Evolutionary conservation across 2,888 invertebrate genomes (phyloP).

Genomic region (Lissonota sp.): DNA sequence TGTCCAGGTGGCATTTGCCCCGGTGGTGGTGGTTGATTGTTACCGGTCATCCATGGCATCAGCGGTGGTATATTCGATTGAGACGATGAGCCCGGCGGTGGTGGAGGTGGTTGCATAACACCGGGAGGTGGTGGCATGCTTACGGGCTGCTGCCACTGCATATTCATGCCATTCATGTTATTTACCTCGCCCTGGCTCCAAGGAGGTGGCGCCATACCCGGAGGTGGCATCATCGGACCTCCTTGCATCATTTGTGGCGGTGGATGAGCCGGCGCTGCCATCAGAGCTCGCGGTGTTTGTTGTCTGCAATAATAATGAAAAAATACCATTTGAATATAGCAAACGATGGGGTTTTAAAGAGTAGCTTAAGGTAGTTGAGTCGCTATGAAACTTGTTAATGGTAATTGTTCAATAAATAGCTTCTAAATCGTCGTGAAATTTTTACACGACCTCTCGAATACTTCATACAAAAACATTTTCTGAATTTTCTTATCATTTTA

Average conservation of each 20-base stretch:
- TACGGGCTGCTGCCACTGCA: conserved; percentile 84
- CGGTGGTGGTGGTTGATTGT: conserved; percentile 83
- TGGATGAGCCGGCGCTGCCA: conserved; percentile 86
- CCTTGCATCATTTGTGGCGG: conserved; percentile 83
- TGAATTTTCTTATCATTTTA: too few species aligned
- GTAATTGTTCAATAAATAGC: too few species aligned
- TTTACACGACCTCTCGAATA: too few species aligned
- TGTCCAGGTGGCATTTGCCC: conserved; percentile 76
- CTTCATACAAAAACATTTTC: too few species aligned
- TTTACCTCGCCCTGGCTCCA: conserved; percentile 81
- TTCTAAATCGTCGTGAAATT: too few species aligned
- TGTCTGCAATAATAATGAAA: conserved; percentile 77
- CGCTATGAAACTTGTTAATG: too few species aligned
- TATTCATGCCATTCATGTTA: conserved; percentile 80
- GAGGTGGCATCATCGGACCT: conserved; percentile 84
- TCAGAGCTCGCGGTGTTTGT: conserved; percentile 88
- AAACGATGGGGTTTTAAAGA: too few species aligned
- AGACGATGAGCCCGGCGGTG: conserved; percentile 84
- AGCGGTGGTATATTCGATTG: conserved; percentile 85
- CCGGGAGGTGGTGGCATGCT: conserved; percentile 85
- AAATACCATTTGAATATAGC: too few species aligned
- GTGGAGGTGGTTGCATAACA: conserved; percentile 84
- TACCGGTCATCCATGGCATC: conserved; percentile 86
- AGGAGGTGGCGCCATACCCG: conserved; percentile 85
- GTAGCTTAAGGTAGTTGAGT: too few species aligned